Evolutionary conservation across 2,113 vertebrate species (phyloP).

Genomic region (Mohoua ochrocephala): DNA sequence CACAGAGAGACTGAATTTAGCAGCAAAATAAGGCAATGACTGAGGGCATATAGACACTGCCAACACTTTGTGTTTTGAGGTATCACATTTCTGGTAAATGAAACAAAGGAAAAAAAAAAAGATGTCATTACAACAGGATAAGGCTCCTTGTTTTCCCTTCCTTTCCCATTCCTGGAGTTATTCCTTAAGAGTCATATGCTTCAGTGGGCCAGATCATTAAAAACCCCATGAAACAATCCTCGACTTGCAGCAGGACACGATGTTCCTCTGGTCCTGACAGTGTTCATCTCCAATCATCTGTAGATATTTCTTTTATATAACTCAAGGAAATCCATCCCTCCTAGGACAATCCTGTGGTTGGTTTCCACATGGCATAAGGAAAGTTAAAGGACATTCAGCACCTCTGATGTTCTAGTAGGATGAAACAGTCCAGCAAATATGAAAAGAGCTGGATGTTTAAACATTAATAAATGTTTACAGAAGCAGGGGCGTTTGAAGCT

Average conservation of each 20-base stretch:
- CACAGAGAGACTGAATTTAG: conserved; percentile 84
- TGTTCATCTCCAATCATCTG: background rate
- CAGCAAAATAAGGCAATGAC: conserved; percentile 88
- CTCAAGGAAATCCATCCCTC: background rate
- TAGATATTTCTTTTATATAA: background rate
- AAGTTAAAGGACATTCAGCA: background rate
- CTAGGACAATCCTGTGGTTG: background rate
- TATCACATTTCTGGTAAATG: conserved; percentile 74
- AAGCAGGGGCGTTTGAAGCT: background rate
- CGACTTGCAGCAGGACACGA: background rate
- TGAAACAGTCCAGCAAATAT: background rate
- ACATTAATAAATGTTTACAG: background rate
- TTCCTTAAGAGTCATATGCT: background rate
- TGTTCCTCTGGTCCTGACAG: background rate
- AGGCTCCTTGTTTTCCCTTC: background rate
- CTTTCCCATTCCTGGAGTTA: background rate
- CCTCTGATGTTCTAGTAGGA: background rate
- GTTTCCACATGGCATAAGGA: background rate
- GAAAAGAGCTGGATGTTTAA: background rate
- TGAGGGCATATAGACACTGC: conserved; percentile 79
- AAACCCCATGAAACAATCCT: background rate
- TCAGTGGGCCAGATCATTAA: background rate
- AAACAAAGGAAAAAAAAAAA: background rate
- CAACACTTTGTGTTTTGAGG: conserved; percentile 80
- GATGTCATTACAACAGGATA: background rate